Evolutionary conservation across 2,888 invertebrate species (phyloP), one percentile per base, ranked within the genome.

Genomic region (Steromphala cineraria): DNA sequence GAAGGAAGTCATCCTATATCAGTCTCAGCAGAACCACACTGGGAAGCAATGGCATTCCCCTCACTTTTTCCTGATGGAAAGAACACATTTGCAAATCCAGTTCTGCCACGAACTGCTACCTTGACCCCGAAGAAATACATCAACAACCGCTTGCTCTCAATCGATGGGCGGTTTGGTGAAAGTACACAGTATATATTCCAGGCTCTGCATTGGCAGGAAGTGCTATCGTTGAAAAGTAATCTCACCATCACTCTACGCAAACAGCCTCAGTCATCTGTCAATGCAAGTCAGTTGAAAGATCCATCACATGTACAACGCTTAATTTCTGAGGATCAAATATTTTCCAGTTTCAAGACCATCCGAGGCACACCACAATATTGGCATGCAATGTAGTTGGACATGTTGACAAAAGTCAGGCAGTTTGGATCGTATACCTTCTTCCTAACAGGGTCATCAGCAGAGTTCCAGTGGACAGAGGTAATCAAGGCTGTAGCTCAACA

Each of bases 351-450:
- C 67, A 80, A 78, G 81, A 80, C 80, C 67, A 81, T 83, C 53
- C 74, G 85, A 19, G 81, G 82, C 15, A 78, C 83, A 28, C 82
- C 85, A 24, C 80, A 81, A 67, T 83, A 80, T 40, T 83, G 81
- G 80, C 75, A 84, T 19, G 74, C 81, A 77, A 82, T 83, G 82
- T 81, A 83, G 21, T 62, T 80, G 36, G 83, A 85, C 53, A 82
- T 82, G 82, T 75, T 85, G 31, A 82, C 82, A 40, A 86, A 84
- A 78, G 53, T 86, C 7, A 46, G 83, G 74, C 84, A 85, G 62
- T 75, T 82, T 28, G 84, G 83, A 21, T 81, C 84, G 40, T 85
- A 86, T 74, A 85, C 83, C 46, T 86, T 86, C 24, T 86, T 82
- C 55, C 52, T 86, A 7, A 78, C 83, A 28, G 82, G 75, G 24